A percentile compares a stretch with the other conserved stretches of the same genome.
Evolutionary conservation across 2,113 vertebrate genomes (phyloP).

Genomic region (Pagrus major): DNA sequence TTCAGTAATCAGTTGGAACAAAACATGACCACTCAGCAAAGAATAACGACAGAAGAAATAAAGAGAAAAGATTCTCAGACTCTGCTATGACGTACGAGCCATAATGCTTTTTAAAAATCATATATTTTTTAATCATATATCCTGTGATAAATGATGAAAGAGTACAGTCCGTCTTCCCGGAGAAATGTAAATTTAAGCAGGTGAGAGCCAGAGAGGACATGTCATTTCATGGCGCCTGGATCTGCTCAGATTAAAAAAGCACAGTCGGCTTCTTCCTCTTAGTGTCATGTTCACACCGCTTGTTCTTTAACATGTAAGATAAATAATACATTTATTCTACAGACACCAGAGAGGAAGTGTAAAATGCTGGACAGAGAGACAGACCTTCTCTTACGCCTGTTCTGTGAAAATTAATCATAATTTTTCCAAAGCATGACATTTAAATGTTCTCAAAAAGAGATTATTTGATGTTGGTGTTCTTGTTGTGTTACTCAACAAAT

Average conservation of each 20-base stretch:
- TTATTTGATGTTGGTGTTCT: background rate
- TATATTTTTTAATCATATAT: slow-evolving; percentile 1
- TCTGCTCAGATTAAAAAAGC: slow-evolving; percentile 6
- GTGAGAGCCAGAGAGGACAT: background rate
- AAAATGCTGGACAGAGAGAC: background rate
- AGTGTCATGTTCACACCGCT: slow-evolving; percentile 7
- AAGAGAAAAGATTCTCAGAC: background rate
- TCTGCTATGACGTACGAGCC: background rate
- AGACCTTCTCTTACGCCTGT: background rate
- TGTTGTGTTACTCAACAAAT: background rate
- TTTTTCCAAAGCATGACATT: background rate
- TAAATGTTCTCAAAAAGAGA: background rate
- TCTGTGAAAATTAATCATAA: background rate
- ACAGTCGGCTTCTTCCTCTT: background rate
- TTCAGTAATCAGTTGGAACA: slow-evolving; percentile 32
- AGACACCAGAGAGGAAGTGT: background rate
- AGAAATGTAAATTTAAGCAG: slow-evolving; percentile 31
- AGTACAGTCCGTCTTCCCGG: background rate
- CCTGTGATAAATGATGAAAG: slow-evolving; percentile 19
- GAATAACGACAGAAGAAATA: background rate
- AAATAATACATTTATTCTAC: slow-evolving; percentile 8
- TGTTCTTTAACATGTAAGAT: background rate
- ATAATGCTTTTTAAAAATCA: background rate
- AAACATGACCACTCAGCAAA: slow-evolving; percentile 2
- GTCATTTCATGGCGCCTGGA: background rate